Evolutionary conservation across 2,888 invertebrate genomes (phyloP).

Genomic region (Mythimna impura): DNA sequence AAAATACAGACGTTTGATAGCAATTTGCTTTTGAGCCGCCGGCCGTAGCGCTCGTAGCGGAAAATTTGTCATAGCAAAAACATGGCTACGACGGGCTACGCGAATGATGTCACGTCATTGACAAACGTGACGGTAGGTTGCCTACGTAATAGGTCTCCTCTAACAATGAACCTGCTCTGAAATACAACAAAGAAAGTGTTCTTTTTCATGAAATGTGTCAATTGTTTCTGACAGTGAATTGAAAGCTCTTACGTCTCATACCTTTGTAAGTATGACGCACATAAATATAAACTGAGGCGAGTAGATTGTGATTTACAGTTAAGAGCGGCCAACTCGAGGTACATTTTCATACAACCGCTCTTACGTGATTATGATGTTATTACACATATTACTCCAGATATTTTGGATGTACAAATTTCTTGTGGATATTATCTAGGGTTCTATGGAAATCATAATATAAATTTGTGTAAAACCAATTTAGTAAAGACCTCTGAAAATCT

Average conservation of each 20-base stretch:
- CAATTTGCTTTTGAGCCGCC: conserved; percentile 13
- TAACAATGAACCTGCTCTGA: conserved; percentile 25
- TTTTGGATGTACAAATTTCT: too few species aligned
- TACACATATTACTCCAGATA: too few species aligned
- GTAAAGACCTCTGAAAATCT: too few species aligned
- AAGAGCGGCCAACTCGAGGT: too few species aligned
- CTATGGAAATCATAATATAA: too few species aligned
- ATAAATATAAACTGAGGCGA: background rate
- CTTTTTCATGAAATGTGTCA: conserved; percentile 38
- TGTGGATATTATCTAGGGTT: too few species aligned
- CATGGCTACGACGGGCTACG: conserved; percentile 32
- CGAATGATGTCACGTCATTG: conserved; percentile 37
- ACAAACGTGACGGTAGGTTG: conserved; percentile 39
- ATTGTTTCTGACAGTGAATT: conserved; percentile 31
- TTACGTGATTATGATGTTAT: too few species aligned
- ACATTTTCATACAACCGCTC: too few species aligned
- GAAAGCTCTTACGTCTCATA: conserved; percentile 5
- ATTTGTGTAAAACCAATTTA: too few species aligned
- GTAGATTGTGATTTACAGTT: background rate
- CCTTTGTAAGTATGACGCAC: conserved; percentile 1
- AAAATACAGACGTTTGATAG: conserved; percentile 10
- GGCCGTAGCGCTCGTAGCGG: conserved; percentile 32
- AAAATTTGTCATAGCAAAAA: conserved; percentile 45
- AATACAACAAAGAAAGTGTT: conserved; percentile 45
- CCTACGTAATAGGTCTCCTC: conserved; percentile 13